A percentile compares a stretch with the other conserved stretches of the same genome.
These are phyloP conservation scores for Pecten maximus DNA, from an alignment of 2,888 invertebrate species.

Conservation along the genomic window DNA sequence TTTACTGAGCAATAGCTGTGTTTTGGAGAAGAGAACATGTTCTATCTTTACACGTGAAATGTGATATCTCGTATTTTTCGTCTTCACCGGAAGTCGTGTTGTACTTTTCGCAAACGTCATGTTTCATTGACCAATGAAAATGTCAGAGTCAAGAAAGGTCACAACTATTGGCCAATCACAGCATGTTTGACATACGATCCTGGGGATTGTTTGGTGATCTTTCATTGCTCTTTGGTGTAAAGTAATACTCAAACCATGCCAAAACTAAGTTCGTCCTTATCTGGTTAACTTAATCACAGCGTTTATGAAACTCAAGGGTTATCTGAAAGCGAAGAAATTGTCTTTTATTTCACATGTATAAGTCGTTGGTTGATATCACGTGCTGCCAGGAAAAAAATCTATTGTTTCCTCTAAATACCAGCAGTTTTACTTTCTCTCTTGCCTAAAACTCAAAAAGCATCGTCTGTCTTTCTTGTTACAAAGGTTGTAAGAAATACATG, in stretches of 20 bases:
- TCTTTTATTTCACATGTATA: background rate
- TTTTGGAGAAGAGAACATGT: background rate
- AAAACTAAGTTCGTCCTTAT: background rate
- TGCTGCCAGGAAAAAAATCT: background rate
- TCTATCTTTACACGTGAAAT: background rate
- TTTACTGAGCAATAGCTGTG: background rate
- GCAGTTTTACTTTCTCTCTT: too few species aligned
- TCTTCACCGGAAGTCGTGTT: constrained; percentile 25
- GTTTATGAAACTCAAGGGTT: background rate
- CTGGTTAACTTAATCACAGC: background rate
- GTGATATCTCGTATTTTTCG: background rate
- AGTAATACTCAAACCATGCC: background rate
- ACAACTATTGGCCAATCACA: constrained; percentile 3
- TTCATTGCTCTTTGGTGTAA: background rate
- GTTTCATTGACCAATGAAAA: constrained; percentile 26
- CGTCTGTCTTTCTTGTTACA: too few species aligned
- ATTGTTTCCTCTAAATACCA: background rate
- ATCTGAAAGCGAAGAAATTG: constrained; percentile 19
- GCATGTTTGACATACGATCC: background rate
- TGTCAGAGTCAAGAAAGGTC: background rate
- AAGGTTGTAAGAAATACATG: too few species aligned
- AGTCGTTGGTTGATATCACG: background rate
- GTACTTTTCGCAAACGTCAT: background rate
- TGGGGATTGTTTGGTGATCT: constrained; percentile 23
- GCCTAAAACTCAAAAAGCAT: too few species aligned